Percentiles rank a stretch among this genome's conserved stretches.
These are phyloP conservation scores for Adineta ricciae DNA, from an alignment of 2,888 invertebrate genomes.

Conservation along the genomic window DNA sequence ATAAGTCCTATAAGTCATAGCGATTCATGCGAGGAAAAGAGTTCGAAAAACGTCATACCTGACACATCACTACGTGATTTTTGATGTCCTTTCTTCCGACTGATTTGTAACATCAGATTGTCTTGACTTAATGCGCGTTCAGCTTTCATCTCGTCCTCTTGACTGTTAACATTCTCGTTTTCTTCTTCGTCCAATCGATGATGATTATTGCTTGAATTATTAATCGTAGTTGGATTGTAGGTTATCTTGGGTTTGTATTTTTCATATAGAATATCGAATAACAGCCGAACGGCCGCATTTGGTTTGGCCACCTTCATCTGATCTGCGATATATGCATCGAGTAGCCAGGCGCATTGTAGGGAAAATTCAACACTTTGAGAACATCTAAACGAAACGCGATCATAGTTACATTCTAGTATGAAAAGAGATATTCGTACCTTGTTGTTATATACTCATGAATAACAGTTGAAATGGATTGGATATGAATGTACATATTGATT, in stretches of 20 bases:
- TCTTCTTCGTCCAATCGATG: neutral
- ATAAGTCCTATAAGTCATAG: neutral
- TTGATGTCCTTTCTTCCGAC: neutral
- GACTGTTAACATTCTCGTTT: neutral
- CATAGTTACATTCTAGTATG: no score
- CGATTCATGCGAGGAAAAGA: neutral
- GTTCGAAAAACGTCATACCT: neutral
- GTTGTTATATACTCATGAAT: slow-evolving; percentile 60
- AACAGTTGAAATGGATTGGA: slow-evolving; percentile 73
- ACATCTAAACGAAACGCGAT: slow-evolving; percentile 61
- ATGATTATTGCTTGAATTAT: neutral
- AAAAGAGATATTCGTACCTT: neutral
- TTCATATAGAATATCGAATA: slow-evolving; percentile 18
- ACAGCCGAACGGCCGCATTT: neutral
- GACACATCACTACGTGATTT: slow-evolving; percentile 16
- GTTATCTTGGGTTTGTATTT: slow-evolving; percentile 13
- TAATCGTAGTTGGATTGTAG: neutral
- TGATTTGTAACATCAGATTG: neutral
- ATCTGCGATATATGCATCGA: slow-evolving; percentile 74
- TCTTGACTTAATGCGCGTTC: slow-evolving; percentile 19
- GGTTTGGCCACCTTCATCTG: slow-evolving; percentile 46
- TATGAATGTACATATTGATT: slow-evolving; percentile 94
- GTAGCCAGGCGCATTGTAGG: slow-evolving; percentile 83
- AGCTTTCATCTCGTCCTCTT: neutral
- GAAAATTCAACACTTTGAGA: slow-evolving; percentile 88